Evolutionary conservation across 2,888 invertebrate species (phyloP).

Genomic region (Adelognathus sp.): DNA sequence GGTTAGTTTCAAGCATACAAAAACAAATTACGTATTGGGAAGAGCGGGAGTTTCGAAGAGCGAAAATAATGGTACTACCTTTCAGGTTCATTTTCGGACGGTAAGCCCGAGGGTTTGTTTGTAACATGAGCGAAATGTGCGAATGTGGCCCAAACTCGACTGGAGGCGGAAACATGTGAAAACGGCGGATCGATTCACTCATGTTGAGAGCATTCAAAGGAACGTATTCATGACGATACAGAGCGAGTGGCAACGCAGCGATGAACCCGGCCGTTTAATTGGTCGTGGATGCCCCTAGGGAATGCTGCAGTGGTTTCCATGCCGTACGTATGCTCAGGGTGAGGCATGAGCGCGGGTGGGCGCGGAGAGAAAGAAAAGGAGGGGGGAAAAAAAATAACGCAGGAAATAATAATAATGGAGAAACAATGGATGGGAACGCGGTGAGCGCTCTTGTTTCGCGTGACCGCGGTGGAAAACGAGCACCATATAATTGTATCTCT

Average conservation of each 20-base stretch:
- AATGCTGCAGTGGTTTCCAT: slow-evolving; percentile 43
- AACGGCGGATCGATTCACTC: slow-evolving; percentile 14
- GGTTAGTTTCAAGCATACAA: too few relatives aligned
- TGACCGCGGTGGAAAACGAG: slow-evolving; percentile 52
- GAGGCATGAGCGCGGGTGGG: slow-evolving; percentile 20
- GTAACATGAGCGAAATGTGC: neutral
- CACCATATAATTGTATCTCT: slow-evolving; percentile 54
- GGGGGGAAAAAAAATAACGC: slow-evolving; percentile 32
- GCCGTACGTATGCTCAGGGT: slow-evolving; percentile 4
- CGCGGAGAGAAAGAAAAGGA: slow-evolving; percentile 26
- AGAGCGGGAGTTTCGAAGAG: neutral
- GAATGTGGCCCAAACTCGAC: slow-evolving; percentile 8
- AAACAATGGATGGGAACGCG: slow-evolving; percentile 43
- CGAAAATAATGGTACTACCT: neutral
- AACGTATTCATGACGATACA: slow-evolving; percentile 36
- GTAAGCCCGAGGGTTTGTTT: slow-evolving; percentile 9
- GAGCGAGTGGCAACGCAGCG: slow-evolving; percentile 43
- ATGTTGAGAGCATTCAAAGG: slow-evolving; percentile 59
- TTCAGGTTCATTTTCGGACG: neutral
- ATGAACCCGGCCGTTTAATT: slow-evolving; percentile 62
- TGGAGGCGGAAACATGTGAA: slow-evolving; percentile 12
- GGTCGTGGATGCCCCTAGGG: slow-evolving; percentile 59
- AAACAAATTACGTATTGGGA: slow-evolving; percentile 3
- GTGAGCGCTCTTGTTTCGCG: slow-evolving; percentile 33
- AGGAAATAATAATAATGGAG: slow-evolving; percentile 52